Percentiles rank a stretch among this genome's conserved stretches.
Evolutionary conservation across 2,888 invertebrate genomes (phyloP).

Genomic region (Synergus japonicus): DNA sequence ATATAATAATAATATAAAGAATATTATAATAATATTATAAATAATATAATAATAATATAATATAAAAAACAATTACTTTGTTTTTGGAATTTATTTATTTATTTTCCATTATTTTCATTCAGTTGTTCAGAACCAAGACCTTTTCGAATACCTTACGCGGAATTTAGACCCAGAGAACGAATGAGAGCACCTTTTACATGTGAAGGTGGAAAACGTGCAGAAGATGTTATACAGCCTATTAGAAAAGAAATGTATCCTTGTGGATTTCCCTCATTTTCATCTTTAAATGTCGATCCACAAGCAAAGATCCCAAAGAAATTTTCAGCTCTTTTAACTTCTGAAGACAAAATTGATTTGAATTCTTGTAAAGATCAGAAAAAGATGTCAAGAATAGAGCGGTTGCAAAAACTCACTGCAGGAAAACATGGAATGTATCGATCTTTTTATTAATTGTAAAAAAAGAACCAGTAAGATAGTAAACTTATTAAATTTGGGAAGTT

Average conservation of each 20-base stretch:
- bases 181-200: conserved; percentile 51
- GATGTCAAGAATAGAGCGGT: conserved; percentile 51
- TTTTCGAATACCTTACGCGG: conserved; percentile 53
- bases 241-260: conserved; percentile 9
- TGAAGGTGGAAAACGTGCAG: conserved; percentile 44
- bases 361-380: conserved; percentile 7
- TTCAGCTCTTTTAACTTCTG: neutral
- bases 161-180: conserved; percentile 53
- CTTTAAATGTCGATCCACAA: neutral
- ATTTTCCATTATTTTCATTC: neutral
- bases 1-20: too few relatives aligned
- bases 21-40: too few relatives aligned
- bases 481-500: neutral
- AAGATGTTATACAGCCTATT: conserved; percentile 43
- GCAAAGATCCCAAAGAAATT: conserved; percentile 8
- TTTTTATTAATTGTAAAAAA: neutral
- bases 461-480: neutral
- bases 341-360: neutral
- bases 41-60: too few relatives aligned
- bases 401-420: conserved; percentile 48
- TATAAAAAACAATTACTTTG: neutral
- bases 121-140: conserved; percentile 50
- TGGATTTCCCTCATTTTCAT: neutral
- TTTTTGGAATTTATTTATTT: neutral
- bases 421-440: neutral